These are phyloP conservation scores for Arvicanthis niloticus DNA, from an alignment of 2,113 vertebrate genomes.

Conservation along the genomic window DNA sequence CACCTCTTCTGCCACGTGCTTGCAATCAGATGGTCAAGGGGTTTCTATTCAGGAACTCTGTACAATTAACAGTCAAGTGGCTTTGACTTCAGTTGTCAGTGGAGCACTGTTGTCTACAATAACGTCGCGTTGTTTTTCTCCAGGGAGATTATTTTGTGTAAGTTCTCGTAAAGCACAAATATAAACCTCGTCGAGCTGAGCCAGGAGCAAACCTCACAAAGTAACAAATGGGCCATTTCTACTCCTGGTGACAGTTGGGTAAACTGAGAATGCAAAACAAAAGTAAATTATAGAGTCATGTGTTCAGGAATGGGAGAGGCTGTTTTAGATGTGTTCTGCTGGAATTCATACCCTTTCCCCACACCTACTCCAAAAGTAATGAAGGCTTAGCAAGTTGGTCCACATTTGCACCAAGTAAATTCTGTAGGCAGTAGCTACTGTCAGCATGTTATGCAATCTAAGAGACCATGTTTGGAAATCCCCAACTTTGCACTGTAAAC, in stretches of 20 bases:
- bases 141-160: not conserved
- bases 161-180: not conserved
- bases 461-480: not conserved
- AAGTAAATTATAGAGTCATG: not conserved
- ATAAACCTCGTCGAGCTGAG: not conserved
- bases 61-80: not conserved
- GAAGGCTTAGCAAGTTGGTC: not conserved
- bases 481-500: not conserved
- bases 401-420: not conserved
- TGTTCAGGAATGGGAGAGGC: not conserved
- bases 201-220: not conserved
- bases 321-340: not conserved
- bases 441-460: not conserved
- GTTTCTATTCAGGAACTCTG: not conserved
- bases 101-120: not conserved
- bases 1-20: not conserved
- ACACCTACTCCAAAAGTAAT: not conserved
- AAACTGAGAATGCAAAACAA: not conserved
- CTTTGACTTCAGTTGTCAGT: not conserved
- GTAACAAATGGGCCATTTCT: constrained; percentile 31
- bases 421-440: not conserved
- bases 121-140: not conserved
- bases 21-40: not conserved
- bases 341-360: not conserved
- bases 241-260: not conserved